Evolutionary conservation across 2,113 vertebrate species (phyloP), one percentile per base, ranked within the genome.

Genomic region (Thamnaconus septentrionalis): DNA sequence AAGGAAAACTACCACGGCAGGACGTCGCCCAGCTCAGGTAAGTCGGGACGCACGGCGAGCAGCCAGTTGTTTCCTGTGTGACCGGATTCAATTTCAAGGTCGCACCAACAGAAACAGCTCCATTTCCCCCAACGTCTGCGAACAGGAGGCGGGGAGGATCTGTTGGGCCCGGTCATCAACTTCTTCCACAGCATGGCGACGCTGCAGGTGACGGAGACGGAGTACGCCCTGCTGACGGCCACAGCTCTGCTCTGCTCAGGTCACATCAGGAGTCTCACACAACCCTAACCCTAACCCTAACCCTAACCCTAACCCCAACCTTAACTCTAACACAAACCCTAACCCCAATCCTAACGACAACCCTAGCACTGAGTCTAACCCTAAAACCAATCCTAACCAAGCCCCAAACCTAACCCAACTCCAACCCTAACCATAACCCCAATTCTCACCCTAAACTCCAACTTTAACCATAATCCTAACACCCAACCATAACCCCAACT

Each of bases 131-230:
- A 12, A 52, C 3, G 18, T 5, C 4, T n/a, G 6, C 76, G 71
- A 61, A 59, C 82, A 96, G 97, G 91, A 79, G 80, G 87, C 76
- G 88, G 85, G 47, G 94, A 94, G 78, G 95, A 98, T 71, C 92
- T 97, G 72, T 88, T 94, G 49, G 89, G 91, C 0, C 92, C 93
- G 0, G 82, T 96, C 42, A 92, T 96, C 76, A 93, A 93, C 88
- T 99, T 98, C 92, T 96, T 94, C 83, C 94, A 93, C 91, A 97
- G 94, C 84, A 97, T 96, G 93, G 91, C 86, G 10, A 90, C 91
- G 42, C 88, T 98, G 48, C 89, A 88, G n/a, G 89, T 96, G 73
- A 94, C 91, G 0, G 94, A 95, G 69, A 88, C 89, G 0, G 95
- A 99, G 53, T 98, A 98, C n/a, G 85, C 94, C 5, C 90, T 99